Conservation (phyloP, 2,888 invertebrate genomes). For the Hydrotaea diabolus region DNA sequence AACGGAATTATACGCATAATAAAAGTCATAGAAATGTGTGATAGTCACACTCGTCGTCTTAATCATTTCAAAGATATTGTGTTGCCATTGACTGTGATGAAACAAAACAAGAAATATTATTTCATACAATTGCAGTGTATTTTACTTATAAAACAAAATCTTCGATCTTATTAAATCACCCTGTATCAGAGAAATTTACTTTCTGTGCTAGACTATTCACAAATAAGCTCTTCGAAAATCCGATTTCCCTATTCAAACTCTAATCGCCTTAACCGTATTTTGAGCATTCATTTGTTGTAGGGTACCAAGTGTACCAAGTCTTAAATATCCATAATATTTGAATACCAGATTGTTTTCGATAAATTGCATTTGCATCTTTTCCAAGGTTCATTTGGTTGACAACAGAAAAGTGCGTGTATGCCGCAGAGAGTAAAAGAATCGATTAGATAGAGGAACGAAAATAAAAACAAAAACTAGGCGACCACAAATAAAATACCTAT, state of each 20-base stretch:
- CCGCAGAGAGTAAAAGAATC: background rate
- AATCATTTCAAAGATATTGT: no score
- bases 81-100: no score
- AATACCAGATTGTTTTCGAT: background rate
- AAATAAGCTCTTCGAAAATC: background rate
- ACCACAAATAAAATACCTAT: constrained; percentile 53
- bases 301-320: background rate
- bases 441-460: background rate
- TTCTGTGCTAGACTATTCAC: no score
- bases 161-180: no score
- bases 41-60: no score
- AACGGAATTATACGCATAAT: no score
- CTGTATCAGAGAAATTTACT: no score
- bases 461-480: constrained; percentile 13
- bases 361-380: no score
- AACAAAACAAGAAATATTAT: no score
- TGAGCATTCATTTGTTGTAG: background rate
- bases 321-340: background rate
- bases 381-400: background rate
- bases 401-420: background rate
- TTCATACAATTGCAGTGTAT: no score
- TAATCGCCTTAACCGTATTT: background rate
- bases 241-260: background rate
- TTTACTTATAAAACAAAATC: no score
- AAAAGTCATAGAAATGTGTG: no score